Base-by-base conservation (phyloP, 2,888 invertebrate genomes). In the Himalopsyche anomala region DNA sequence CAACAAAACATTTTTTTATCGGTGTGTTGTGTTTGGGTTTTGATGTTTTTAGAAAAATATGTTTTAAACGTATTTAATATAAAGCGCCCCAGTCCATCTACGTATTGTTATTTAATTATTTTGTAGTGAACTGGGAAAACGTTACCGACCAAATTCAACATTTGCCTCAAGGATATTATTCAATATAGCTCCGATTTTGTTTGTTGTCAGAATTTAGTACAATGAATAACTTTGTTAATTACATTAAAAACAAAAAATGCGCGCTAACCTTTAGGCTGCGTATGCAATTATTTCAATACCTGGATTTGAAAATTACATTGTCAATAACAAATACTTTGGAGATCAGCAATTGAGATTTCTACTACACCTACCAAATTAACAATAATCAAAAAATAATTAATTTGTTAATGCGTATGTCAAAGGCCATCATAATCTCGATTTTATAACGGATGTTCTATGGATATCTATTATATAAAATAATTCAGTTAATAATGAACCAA, bases 171-270 rank as follows among this genome's bases (percentile, higher is more conserved):
- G 62, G 62, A 19, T 62, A 62, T 62, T 62, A 62, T 62, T 62
- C 62, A 62, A 62, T 62, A 62, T 62, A 11, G 62, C 28, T 62
- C 62, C 19, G 62, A 9, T 11, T 8, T 62, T 62, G 62, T 62
- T 62, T 62, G 62, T 62, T 62, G 62, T n/a, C 19, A 9, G 62
- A 62, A 62, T 62, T 62, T 62, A 62, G 19, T 19, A 62, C 62
- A 62, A 62, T 62, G 28, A 62, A 62, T 62, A 62, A 62, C 62
- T 62, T 62, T 62, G 62, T 62, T 62, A 62, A 62, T 62, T 62
- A 62, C 62, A 62, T 62, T 62, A 28, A 6, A 62, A 62, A 19
- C 62, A 62, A 62, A 62, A 62, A 62, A 62, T 62, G 19, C 28
- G 28, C 11, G 62, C 62, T 62, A 28, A 62, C 62, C 62, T 62